Base-by-base conservation (phyloP, 1,140 invertebrate genomes). In the Zaprionus ornatus region DNA sequence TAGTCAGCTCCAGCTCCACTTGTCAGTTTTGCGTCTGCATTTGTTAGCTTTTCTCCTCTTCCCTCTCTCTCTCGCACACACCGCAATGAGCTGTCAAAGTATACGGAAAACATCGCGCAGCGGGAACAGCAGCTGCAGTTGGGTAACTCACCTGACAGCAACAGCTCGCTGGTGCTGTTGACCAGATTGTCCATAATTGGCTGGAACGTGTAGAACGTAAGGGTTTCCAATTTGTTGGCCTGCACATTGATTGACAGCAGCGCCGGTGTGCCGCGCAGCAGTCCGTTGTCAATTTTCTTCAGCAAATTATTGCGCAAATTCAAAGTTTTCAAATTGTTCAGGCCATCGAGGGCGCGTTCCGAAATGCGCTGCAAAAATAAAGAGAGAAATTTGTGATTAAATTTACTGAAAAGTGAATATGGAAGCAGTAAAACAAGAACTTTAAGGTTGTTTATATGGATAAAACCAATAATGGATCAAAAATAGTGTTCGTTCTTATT, bases 151-250 rank as follows among this genome's bases (percentile, higher is more conserved):
- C 96, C 96, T 94, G 95, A 95, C 54, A 97, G 91, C 81, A 95
- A 94, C 86, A 97, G 94, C 93, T 95, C 94, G 85, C 96, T 96
- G 73, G 94, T 94, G 57, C 91, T 93, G 80, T 95, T 95, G 92
- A 96, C 95, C 85, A 97, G 94, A 92, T 97, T 97, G 65, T 94
- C 94, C 70, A 96, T 91, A 87, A 97, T 95, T 4, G 96, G 96
- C 55, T 94, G 94, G 72, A 97, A 94, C 40, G 95, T 95, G 69
- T 95, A 95, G 86, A 95, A 95, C 72, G 95, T 95, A 82, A 97
- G 93, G n/a, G 95, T 96, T 79, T 95, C 94, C 68, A 97, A 94
- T 63, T 94, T 92, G 87, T 97, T 97, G 7, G 95, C 94, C 77
- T 95, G 94, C 40, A 97, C 92, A 92, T 97, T 96, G 67, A 97